Conservation (phyloP, 1,140 invertebrate species). For the Bombus pyrosoma region DNA sequence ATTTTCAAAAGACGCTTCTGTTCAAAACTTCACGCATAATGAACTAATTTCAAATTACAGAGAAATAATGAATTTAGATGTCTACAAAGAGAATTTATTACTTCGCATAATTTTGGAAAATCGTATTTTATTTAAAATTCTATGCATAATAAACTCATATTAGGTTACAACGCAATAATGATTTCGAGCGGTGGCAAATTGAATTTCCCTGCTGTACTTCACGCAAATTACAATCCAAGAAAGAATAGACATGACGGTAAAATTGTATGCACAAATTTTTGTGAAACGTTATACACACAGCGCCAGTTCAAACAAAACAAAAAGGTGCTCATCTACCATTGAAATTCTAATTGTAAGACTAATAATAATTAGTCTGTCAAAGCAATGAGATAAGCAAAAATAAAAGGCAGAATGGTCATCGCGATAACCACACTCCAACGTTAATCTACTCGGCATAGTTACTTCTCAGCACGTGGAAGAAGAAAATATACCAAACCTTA, state of each 20-base stretch:
- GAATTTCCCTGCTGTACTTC: background rate
- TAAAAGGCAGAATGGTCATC: background rate
- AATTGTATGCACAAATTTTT: too few relatives aligned
- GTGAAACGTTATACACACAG: too few relatives aligned
- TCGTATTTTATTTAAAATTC: background rate
- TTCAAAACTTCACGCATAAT: background rate
- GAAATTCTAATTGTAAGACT: too few relatives aligned
- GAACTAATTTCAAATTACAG: background rate
- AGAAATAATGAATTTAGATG: background rate
- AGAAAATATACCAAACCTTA: too few relatives aligned
- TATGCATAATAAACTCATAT: background rate
- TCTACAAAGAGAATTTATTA: background rate
- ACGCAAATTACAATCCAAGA: too few relatives aligned
- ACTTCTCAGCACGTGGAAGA: too few relatives aligned
- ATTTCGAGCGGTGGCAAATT: background rate
- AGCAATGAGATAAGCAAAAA: too few relatives aligned
- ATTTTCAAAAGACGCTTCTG: background rate
- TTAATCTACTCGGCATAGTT: too few relatives aligned
- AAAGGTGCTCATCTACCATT: too few relatives aligned
- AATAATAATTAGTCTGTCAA: too few relatives aligned
- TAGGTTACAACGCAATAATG: background rate
- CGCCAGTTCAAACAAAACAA: too few relatives aligned
- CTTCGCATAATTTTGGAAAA: background rate
- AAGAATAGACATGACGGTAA: too few relatives aligned
- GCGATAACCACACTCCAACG: background rate